Evolutionary conservation across 2,797 vertebrate species (phyloP).

Genomic region (Oryzias dopingdopingensis): DNA sequence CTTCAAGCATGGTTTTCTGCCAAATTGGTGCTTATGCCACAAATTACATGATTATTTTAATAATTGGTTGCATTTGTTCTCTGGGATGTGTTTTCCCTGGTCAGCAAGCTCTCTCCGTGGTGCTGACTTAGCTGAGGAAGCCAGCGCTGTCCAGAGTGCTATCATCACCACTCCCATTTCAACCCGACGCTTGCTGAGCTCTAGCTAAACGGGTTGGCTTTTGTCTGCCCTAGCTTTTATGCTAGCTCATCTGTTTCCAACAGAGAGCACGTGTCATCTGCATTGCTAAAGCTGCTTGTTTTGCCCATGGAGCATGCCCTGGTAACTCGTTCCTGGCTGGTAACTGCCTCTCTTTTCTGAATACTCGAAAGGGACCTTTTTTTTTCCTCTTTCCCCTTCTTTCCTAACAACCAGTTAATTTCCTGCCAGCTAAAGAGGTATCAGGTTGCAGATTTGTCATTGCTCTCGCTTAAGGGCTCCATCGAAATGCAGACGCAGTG

Average conservation of each 20-base stretch:
- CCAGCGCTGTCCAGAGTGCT: constrained; percentile 54
- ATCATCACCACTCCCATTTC: constrained; percentile 42
- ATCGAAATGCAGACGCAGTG: constrained; percentile 16
- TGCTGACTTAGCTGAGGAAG: constrained; percentile 56
- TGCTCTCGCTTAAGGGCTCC: constrained; percentile 26
- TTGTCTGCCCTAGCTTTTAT: constrained; percentile 35
- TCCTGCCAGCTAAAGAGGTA: constrained; percentile 36
- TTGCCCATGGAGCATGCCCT: constrained; percentile 26
- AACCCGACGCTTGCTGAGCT: constrained; percentile 45
- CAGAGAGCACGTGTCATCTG: constrained; percentile 19
- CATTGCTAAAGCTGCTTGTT: constrained; percentile 49
- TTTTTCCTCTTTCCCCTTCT: not conserved
- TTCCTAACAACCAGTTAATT: constrained; percentile 21
- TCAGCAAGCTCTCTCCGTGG: constrained; percentile 51
- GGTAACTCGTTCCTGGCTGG: constrained; percentile 22
- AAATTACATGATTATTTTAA: too few relatives aligned
- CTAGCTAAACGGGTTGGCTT: constrained; percentile 43
- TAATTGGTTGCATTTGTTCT: not conserved
- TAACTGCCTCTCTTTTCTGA: constrained; percentile 37
- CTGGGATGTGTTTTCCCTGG: constrained; percentile 33
- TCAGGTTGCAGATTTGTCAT: constrained; percentile 45
- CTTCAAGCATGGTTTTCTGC: too few relatives aligned
- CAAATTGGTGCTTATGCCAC: too few relatives aligned
- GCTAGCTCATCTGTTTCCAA: constrained; percentile 55
- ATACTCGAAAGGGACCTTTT: constrained; percentile 29